Percentiles rank a stretch among this genome's conserved stretches.
Conservation (phyloP, 2,888 invertebrate genomes). For the Microctonus brassicae region DNA sequence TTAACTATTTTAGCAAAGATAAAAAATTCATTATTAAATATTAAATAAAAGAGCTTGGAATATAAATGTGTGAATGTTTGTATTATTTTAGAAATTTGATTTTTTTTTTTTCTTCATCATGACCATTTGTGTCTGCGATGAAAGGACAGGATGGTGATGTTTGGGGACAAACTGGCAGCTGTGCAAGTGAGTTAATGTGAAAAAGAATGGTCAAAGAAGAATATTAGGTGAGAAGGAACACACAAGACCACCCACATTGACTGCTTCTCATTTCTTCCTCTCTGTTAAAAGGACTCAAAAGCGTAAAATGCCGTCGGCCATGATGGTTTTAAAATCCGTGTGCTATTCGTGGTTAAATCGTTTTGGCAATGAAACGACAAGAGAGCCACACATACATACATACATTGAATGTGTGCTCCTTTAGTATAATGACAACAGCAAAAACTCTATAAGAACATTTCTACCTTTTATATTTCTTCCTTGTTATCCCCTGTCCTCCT, state of each 20-base stretch:
- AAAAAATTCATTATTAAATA: too few species aligned
- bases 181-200: slow-evolving; percentile 21
- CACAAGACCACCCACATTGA: slow-evolving; percentile 23
- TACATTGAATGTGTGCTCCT: neutral
- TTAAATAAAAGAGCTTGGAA: neutral
- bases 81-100: neutral
- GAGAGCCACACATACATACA: neutral
- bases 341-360: slow-evolving; percentile 15
- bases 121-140: slow-evolving; percentile 14
- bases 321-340: neutral
- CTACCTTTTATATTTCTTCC: slow-evolving; percentile 9
- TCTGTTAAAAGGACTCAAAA: slow-evolving; percentile 15
- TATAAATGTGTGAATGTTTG: neutral
- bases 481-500: neutral
- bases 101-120: slow-evolving; percentile 13
- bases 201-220: slow-evolving; percentile 21
- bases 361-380: slow-evolving; percentile 8
- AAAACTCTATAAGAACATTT: slow-evolving; percentile 4
- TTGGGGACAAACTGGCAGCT: slow-evolving; percentile 28
- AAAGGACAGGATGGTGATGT: slow-evolving; percentile 21
- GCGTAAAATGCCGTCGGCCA: slow-evolving; percentile 14
- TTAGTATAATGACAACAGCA: neutral
- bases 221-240: slow-evolving; percentile 20
- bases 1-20: too few species aligned
- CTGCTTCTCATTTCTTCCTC: neutral